A percentile compares a stretch with the other conserved stretches of the same genome.
These are phyloP conservation scores for Abramis brama DNA, from an alignment of 2,113 vertebrate genomes.

Conservation along the genomic window DNA sequence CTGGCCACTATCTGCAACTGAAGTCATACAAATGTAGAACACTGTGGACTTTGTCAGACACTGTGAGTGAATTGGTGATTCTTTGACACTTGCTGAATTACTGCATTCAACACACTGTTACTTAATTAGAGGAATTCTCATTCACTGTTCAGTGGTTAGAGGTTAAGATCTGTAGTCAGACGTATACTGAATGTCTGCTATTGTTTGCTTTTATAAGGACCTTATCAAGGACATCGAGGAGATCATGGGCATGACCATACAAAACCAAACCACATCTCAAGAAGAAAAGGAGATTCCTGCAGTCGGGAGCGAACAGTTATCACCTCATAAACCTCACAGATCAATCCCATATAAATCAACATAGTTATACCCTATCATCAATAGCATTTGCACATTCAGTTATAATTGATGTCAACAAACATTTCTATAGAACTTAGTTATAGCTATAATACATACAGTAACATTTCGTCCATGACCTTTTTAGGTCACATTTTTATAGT, in stretches of 20 bases:
- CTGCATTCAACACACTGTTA: slow-evolving; percentile 13
- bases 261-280: slow-evolving; percentile 71
- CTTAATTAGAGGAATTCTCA: background rate
- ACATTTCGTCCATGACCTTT: background rate
- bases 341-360: background rate
- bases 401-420: background rate
- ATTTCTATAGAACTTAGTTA: background rate
- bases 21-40: background rate
- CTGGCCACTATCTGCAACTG: background rate
- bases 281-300: slow-evolving; percentile 43
- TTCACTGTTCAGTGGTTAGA: background rate
- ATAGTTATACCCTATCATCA: background rate
- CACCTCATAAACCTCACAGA: background rate
- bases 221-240: slow-evolving; percentile 78
- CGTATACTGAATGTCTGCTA: slow-evolving; percentile 16
- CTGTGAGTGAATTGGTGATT: slow-evolving; percentile 2
- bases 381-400: slow-evolving; percentile 2
- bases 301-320: background rate
- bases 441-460: background rate
- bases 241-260: slow-evolving; percentile 79
- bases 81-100: background rate
- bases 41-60: background rate
- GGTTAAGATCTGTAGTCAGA: slow-evolving; percentile 15
- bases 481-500: background rate
- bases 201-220: slow-evolving; percentile 69